Conservation (phyloP, 1,140 invertebrate species). For the Saccostrea cuccullata region DNA sequence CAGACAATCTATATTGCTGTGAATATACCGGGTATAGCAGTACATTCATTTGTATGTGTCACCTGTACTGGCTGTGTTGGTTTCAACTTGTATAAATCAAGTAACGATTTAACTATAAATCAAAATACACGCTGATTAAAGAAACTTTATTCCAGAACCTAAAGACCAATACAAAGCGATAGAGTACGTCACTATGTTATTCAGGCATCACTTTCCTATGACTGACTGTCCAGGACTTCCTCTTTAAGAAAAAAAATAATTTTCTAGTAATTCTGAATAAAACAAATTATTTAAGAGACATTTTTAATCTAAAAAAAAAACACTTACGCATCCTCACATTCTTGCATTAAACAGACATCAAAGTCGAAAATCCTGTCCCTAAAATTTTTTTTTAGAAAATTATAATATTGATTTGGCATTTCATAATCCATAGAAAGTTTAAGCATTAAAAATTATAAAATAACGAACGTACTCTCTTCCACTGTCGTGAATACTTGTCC, state of each 20-base stretch:
- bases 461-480: slow-evolving; percentile 23
- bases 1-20: too few species aligned
- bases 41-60: too few species aligned
- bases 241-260: background rate
- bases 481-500: slow-evolving; percentile 46
- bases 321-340: background rate
- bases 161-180: background rate
- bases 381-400: background rate
- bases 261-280: too few species aligned
- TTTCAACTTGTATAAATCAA: too few species aligned
- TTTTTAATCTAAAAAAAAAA: background rate
- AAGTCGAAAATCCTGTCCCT: slow-evolving; percentile 21
- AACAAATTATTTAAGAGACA: too few species aligned
- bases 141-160: background rate
- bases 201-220: background rate
- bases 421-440: too few species aligned
- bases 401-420: too few species aligned
- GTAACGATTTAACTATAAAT: background rate
- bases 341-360: slow-evolving; percentile 4
- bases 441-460: too few species aligned
- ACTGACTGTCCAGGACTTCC: background rate
- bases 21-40: too few species aligned
- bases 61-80: too few species aligned
- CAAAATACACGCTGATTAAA: background rate
- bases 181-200: background rate